Evolutionary conservation across 2,797 vertebrate species (phyloP).

Genomic region (Emys orbicularis): DNA sequence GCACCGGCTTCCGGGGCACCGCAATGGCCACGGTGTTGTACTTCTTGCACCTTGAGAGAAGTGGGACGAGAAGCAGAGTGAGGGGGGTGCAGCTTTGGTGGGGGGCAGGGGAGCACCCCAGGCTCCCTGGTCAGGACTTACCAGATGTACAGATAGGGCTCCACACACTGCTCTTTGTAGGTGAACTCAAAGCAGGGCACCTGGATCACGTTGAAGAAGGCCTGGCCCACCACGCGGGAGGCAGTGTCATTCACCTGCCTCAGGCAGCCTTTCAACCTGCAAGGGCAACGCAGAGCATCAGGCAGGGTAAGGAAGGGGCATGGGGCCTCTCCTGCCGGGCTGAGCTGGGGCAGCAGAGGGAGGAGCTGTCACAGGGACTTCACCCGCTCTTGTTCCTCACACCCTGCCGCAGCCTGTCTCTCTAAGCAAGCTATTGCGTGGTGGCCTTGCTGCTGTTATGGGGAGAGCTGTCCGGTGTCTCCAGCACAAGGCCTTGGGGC

Average conservation of each 20-base stretch:
- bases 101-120: not conserved
- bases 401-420: not conserved
- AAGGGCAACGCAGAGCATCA: not conserved
- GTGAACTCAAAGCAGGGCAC: slow-evolving; percentile 91
- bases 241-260: slow-evolving; percentile 88
- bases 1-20: slow-evolving; percentile 85
- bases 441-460: not conserved
- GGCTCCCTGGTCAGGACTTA: slow-evolving; percentile 80
- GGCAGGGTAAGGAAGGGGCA: not conserved
- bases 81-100: not conserved
- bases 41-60: slow-evolving; percentile 85
- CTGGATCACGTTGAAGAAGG: slow-evolving; percentile 93
- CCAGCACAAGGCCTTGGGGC: not conserved
- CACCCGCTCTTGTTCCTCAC: not conserved
- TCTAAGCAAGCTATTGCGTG: accelerated
- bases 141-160: slow-evolving; percentile 92
- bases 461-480: not conserved
- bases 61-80: accelerated
- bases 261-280: slow-evolving; percentile 90
- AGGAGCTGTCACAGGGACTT: not conserved
- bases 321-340: no score
- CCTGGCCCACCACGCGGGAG: slow-evolving; percentile 89
- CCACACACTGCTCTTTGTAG: slow-evolving; percentile 89
- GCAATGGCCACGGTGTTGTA: slow-evolving; percentile 89
- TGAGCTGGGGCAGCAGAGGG: not conserved